Evolutionary conservation across 1,140 invertebrate species (phyloP), one percentile per base, ranked within the genome.

Genomic region (Trigoniulus corallinus): DNA sequence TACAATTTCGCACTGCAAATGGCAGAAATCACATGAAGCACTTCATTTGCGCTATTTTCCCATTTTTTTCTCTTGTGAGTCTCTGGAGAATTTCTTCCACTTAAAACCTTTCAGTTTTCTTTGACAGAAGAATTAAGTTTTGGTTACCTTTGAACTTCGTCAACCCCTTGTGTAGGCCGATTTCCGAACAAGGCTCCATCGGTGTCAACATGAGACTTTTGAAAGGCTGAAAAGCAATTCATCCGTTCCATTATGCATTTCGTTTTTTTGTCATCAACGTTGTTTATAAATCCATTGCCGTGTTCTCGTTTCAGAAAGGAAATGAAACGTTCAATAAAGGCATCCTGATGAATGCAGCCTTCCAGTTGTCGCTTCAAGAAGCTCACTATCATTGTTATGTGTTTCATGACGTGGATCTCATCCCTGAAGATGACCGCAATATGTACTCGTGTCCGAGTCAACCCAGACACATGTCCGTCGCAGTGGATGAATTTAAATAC

Each of bases 391-490:
- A 86, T 23, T 98, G 94, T 62, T 78, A 94, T 44, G 80, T 97
- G 47, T 83, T 98, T 59, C 92, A 96, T 67, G 92, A 98, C 64
- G 84, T 97, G 40, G 92, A 98, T 70, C 67, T 97, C 20, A 73
- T 97, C 50, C 93, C 93, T 12, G 74, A 94, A 56, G 86, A 86
- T 67, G 76, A 78, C 50, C 76, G 81, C 2, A 95, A 96, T 68
- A 74, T 94, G 44, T 98, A 97, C 69, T 83, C 81, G 15, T 98
- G 94, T 64, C 81, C 86, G 1, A 72, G 76, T 54, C 84, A 88
- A 61, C 93, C 93, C 0, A 68, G 89, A 43, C 93, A 97, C 65
- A 88, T 98, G 83, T 92, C 88, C 27, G 88, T 88, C 0, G 87
- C 88, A 12, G 80, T 96, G 27, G 85, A 96, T 70, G 86, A 82